A percentile compares a stretch with the other conserved stretches of the same genome.
Evolutionary conservation across 2,797 vertebrate species (phyloP).

Genomic region (Cryptoblepharus egeriae): DNA sequence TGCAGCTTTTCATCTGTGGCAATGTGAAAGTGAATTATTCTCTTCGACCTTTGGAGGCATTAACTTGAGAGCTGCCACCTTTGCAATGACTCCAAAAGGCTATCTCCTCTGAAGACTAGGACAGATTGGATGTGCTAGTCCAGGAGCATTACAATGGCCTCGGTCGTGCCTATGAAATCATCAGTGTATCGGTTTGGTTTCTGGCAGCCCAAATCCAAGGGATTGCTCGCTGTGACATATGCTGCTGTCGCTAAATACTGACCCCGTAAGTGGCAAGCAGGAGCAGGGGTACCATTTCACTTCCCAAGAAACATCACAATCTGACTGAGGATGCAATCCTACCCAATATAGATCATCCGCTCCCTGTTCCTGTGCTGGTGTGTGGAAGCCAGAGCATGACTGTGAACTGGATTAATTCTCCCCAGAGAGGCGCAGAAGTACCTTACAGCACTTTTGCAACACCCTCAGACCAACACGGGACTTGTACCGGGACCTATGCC

Average conservation of each 20-base stretch:
- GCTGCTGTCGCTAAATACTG: not conserved
- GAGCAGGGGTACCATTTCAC: not conserved
- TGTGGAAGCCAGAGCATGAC: no score
- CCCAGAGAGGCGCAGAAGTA: no score
- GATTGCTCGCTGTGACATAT: not conserved
- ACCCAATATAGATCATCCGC: no score
- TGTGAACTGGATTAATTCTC: no score
- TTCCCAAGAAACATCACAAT: not conserved
- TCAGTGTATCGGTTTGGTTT: not conserved
- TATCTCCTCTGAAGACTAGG: constrained; percentile 54
- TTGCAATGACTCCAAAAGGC: constrained; percentile 53
- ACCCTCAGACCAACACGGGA: no score
- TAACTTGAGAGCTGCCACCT: constrained; percentile 46
- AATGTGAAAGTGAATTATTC: constrained; percentile 79
- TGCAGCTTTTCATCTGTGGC: constrained; percentile 77
- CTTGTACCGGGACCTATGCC: no score
- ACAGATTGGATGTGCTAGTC: constrained; percentile 41
- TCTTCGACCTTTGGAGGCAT: constrained; percentile 49
- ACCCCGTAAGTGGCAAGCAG: not conserved
- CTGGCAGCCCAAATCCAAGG: constrained; percentile 14
- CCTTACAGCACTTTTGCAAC: no score
- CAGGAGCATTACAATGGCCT: constrained; percentile 18
- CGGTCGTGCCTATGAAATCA: constrained; percentile 37
- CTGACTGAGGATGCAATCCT: no score
- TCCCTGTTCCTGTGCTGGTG: no score